Percentiles rank a stretch among this genome's conserved stretches.
phyloP scores from a whole-genome alignment of 2,888 invertebrate genomes.

The Auanema sp. region DNA sequence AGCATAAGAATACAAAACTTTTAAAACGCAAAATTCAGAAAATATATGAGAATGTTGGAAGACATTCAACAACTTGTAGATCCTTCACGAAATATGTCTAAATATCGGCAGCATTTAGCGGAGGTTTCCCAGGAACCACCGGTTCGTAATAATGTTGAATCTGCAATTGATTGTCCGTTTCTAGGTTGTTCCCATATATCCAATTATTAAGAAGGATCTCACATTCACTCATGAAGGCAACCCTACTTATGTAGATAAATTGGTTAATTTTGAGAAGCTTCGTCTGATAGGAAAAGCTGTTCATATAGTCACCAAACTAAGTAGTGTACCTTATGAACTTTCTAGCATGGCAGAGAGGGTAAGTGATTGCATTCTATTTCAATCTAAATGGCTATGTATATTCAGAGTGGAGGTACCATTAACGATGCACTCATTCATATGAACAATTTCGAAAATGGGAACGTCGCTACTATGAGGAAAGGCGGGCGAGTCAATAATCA shows the following conservation, averaged over 20 bases:
- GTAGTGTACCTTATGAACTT: constrained; percentile 78
- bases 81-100: constrained; percentile 97
- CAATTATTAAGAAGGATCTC: constrained; percentile 75
- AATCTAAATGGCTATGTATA: neutral
- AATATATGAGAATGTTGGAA: constrained; percentile 85
- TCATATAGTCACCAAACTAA: constrained; percentile 76
- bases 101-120: constrained; percentile 85
- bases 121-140: constrained; percentile 54
- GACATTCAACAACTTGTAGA: constrained; percentile 96
- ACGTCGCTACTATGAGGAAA: constrained; percentile 57
- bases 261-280: constrained; percentile 92
- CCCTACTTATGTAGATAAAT: constrained; percentile 65
- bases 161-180: neutral
- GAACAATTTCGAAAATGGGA: constrained; percentile 55
- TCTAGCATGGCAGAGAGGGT: constrained; percentile 51
- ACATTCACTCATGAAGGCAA: constrained; percentile 98
- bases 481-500: constrained; percentile 24
- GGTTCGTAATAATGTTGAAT: neutral
- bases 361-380: constrained; percentile 3
- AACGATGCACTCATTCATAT: constrained; percentile 58
- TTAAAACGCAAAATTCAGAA: constrained; percentile 70
- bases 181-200: constrained; percentile 70
- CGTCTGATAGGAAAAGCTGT: constrained; percentile 97
- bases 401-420: constrained; percentile 44
- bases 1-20: neutral